Base-by-base conservation (phyloP, 2,888 invertebrate genomes). In the Dynastes tityus region DNA sequence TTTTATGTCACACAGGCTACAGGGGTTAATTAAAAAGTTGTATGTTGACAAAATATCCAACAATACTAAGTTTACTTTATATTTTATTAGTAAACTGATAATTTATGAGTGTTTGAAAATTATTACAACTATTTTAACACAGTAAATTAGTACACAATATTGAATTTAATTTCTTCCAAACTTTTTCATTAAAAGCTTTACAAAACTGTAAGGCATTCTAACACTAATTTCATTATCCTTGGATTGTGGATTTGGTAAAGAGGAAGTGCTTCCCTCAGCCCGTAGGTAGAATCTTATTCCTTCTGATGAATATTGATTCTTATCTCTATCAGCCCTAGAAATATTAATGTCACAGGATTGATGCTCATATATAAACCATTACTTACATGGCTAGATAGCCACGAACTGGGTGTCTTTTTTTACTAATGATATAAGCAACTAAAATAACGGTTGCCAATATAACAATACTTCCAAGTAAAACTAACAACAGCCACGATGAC, bases 331-430 rank as follows among this genome's bases (percentile, higher is more conserved):
- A 16, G 6, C 53, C n/a, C 53, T 53, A 45, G 45, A 45, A 53
- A 53, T 16, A n/a, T 37, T 37, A 37, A 37, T 32, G 32, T 32
- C 32, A 32, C 32, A 32, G 2, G 32, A 53, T n/a, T 13, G 16
- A n/a, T 13, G n/a, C 53, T 53, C n/a, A 53, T 16, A 9, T n/a
- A 53, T 16, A 53, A 37, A 37, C 4, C 32, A 3, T 53, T 6
- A 65, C 65, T 40, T 65, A 65, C 65, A 65, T 63, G 22, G 63
- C 37, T 16, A 40, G 16, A 40, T 65, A 65, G 11, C 65, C 65
- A 65, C 37, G 40, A n/a, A 40, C 8, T 16, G 37, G 65, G 65
- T 40, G 65, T 40, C 65, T 65, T n/a, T n/a, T n/a, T 65, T 16
- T 65, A 65, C n/a, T 65, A n/a, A 40, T 16, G 1, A 65, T 65